Base-by-base conservation (phyloP, 1,140 invertebrate genomes). In the Drosophila yakuba region DNA sequence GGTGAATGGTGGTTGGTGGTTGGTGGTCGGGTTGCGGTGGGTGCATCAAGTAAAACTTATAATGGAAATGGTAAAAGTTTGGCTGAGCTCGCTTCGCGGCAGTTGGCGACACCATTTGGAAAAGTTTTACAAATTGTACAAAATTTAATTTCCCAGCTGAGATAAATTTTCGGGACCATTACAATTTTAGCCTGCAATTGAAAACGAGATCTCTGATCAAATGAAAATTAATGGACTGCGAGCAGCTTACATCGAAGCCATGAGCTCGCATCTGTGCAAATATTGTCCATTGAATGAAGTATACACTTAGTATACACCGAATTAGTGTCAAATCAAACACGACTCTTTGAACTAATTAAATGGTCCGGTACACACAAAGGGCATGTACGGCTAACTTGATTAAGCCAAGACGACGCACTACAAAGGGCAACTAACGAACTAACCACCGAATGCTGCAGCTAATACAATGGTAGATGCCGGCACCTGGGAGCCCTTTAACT, bases 51-150 rank as follows among this genome's bases (percentile, higher is more conserved):
- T 59, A 38, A 68, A 86, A 86, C 78, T 86, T 86, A 79, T 88
- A 86, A 82, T 78, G 82, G 60, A 86, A 86, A 88, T 86, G 79
- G 48, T 63, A 60, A 85, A 86, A 86, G 83, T 88, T 86, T 62
- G 48, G 14, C 36, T 1, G 38, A 43, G 36, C 60, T 55, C 41
- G 54, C 66, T 66, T 81, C 48, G 78, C 59, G 61, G 69, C 83
- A 86, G 74, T 86, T 88, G 71, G 83, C 79, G 68, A 82, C 83
- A 76, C 74, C 61, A 88, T 78, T 88, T 62, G 39, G 43, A 38
- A 88, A 88, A 86, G 58, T 82, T 86, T 88, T 54, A 63, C 69
- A 78, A 86, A 86, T 81, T 81, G 74, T 76, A 47, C 47, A 59
- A 60, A 76, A 59, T 76, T 50, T 59, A 76, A 76, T 76, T 66